phyloP scores from a whole-genome alignment of 30 jellyfish, hydroid and myxozoan species.

The Aurelia sp. region DNA sequence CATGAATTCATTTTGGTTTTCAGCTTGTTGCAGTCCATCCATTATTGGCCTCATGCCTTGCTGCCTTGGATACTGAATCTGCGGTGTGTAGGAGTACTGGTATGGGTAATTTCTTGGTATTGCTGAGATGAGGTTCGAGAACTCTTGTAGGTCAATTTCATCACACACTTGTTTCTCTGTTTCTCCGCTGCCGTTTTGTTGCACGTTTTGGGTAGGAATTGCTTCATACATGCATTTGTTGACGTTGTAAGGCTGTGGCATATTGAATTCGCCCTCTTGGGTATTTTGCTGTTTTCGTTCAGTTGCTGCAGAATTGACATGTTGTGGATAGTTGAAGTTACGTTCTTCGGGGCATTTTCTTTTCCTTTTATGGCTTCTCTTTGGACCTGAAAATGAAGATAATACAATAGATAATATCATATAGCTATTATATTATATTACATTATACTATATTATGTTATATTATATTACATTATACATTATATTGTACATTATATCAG shows the following conservation, averaged over 20 bases:
- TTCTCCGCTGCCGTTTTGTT: neutral
- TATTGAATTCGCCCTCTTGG: neutral
- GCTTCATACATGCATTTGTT: neutral
- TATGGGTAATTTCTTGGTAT: slow-evolving; percentile 14
- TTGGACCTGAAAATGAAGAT: neutral
- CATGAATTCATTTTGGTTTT: neutral
- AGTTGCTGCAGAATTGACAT: neutral
- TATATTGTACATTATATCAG: too few relatives aligned
- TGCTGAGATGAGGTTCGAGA: slow-evolving; percentile 22
- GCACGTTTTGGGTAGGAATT: neutral
- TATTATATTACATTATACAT: too few relatives aligned
- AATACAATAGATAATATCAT: too few relatives aligned
- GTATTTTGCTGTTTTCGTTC: neutral
- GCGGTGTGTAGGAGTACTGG: too few relatives aligned
- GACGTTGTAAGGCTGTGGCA: slow-evolving; percentile 17
- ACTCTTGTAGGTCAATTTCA: slow-evolving; percentile 41
- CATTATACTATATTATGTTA: too few relatives aligned
- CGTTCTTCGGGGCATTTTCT: neutral
- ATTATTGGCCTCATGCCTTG: slow-evolving; percentile 17
- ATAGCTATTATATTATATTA: too few relatives aligned
- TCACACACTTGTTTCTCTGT: neutral
- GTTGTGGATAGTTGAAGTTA: neutral
- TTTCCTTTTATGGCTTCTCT: neutral
- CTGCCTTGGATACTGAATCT: neutral
- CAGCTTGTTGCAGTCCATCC: neutral